Evolutionary conservation across 2,113 vertebrate genomes (phyloP), one percentile per base, ranked within the genome.

Genomic region (Athene noctua): DNA sequence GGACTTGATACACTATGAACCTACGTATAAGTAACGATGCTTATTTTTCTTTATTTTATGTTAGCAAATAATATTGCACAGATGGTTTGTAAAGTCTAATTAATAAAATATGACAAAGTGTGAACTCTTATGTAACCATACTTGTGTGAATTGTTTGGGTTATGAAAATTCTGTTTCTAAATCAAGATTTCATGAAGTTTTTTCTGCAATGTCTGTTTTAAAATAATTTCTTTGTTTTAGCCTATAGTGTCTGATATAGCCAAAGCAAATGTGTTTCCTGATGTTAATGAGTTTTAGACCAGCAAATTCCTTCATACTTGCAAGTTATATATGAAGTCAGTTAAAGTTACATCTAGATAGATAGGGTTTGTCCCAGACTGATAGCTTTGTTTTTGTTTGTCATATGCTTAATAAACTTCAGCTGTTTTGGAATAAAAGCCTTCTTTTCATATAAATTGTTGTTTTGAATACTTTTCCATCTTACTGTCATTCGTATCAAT

Each of bases 71-170:
- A 77, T 47, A 88, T 51, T 86, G 84, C 67, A 94, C 92, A 97
- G 93, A 96, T 95, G 94, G 92, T 83, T 95, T 80, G 49, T 66
- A 92, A 96, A 80, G 17, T 70, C 88, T 83, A 94, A 96, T 95
- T 94, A 97, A 90, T 93, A 94, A 96, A 94, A 94, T 71, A 88
- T 82, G 81, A 87, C 72, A 77, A 94, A 89, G 65, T 84, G 75
- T 5, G 17, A 93, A 88, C 12, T 92, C 44, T 91, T 87, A 88
- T 52, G 21, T 40, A 91, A 86, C 65, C 67, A 73, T 36, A 21
- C n/a, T 86, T 70, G 27, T 84, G 57, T 78, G 38, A 85, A 88
- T 67, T 94, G 51, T 94, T 90, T 81, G 42, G 19, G 26, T 84
- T 87, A 80, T 49, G 42, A 85, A 80, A 85, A 25, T 57, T 88